A percentile compares a stretch with the other conserved stretches of the same genome.
phyloP scores from a whole-genome alignment of 2,797 vertebrate genomes.

The Enteromius anoplus region DNA sequence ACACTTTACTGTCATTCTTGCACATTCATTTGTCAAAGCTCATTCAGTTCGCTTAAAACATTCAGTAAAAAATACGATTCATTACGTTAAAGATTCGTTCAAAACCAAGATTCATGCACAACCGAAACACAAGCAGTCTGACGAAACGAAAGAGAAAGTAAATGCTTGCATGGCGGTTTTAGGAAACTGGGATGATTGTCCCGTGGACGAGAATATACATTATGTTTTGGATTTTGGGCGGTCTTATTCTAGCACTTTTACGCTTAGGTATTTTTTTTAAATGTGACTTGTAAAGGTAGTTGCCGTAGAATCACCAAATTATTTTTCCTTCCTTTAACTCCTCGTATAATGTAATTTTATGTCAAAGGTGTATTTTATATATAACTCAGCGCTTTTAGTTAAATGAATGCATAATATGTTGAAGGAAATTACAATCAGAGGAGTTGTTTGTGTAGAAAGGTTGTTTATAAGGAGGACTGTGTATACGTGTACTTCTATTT shows the following conservation, averaged over 20 bases:
- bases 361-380: background rate
- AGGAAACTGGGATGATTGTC: background rate
- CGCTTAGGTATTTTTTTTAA: conserved; percentile 57
- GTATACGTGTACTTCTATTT: background rate
- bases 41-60: background rate
- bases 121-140: background rate
- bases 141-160: conserved; percentile 76
- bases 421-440: background rate
- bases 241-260: conserved; percentile 46
- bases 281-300: background rate
- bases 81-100: conserved; percentile 6
- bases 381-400: background rate
- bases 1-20: background rate
- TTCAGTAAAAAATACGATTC: background rate
- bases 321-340: background rate
- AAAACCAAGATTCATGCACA: background rate
- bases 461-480: background rate
- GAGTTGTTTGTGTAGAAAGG: background rate
- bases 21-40: background rate
- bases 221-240: conserved; percentile 61
- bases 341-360: background rate
- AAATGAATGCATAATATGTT: background rate
- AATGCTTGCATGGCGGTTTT: conserved; percentile 25
- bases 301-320: background rate
- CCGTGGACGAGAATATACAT: background rate